A percentile compares a stretch with the other conserved stretches of the same genome.
Conservation (phyloP, 2,888 invertebrate species). For the Laspeyria flexula region DNA sequence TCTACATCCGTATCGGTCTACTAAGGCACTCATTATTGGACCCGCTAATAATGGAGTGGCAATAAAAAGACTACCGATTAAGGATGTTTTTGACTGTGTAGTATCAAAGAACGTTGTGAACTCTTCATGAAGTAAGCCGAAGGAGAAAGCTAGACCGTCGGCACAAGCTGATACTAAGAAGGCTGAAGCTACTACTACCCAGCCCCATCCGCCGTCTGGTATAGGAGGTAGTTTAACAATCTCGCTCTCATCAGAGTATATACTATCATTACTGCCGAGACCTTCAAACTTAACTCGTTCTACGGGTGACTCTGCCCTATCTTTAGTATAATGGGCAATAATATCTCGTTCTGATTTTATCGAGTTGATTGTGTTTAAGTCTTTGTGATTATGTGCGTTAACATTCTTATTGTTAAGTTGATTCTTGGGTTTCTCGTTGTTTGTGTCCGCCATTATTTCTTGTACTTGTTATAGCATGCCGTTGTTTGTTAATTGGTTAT, state of each 20-base stretch:
- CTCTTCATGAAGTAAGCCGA: constrained; percentile 94
- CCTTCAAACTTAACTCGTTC: constrained; percentile 80
- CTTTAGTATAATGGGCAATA: constrained; percentile 56
- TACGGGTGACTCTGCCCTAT: constrained; percentile 59
- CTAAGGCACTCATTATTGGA: constrained; percentile 93
- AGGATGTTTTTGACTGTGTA: constrained; percentile 93
- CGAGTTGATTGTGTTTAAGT: constrained; percentile 72
- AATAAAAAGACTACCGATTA: constrained; percentile 95
- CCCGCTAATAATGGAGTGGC: constrained; percentile 94
- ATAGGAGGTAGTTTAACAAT: constrained; percentile 83
- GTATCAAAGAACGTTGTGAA: constrained; percentile 92
- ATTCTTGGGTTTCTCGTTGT: constrained; percentile 30
- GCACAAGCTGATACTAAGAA: constrained; percentile 95
- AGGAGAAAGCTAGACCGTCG: constrained; percentile 96
- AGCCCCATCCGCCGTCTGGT: constrained; percentile 95
- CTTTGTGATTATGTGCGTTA: constrained; percentile 45
- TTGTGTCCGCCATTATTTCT: constrained; percentile 45
- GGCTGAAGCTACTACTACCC: constrained; percentile 94
- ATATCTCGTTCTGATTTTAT: constrained; percentile 67
- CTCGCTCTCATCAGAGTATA: constrained; percentile 69
- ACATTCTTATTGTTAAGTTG: constrained; percentile 32
- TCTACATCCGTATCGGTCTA: constrained; percentile 93
- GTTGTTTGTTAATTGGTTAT: constrained; percentile 17
- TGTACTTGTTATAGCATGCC: constrained; percentile 41
- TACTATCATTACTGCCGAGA: constrained; percentile 76